Base-by-base conservation (phyloP, 92 coral and sea anemone species). In the Porites lobata region DNA sequence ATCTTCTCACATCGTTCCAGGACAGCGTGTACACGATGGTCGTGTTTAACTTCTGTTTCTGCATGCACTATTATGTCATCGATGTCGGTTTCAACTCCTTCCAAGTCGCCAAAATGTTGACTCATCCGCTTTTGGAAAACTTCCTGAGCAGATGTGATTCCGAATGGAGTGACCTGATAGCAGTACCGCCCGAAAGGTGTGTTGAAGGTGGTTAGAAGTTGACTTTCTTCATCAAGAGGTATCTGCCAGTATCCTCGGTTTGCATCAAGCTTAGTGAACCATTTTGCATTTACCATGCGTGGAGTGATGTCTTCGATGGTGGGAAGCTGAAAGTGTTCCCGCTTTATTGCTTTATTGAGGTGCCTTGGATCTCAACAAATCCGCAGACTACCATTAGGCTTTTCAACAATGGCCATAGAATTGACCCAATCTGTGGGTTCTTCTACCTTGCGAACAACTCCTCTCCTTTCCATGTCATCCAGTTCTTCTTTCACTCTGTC, bases 201-300 rank as follows among this genome's bases (percentile, higher is more conserved):
- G 6, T 72, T 78, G 79, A 87, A 78, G 58, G 90, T 69, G 43
- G 84, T 89, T 26, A 75, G 89, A 29, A 78, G 83, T n/a, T 76
- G 88, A 47, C 78, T 75, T 85, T 83, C 65, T 76, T 75, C 82
- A 11, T 65, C 78, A 10, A 77, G 29, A 4, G 85, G 72, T 62
- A 72, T 89, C 32, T 77, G 89, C 89, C 86, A 90, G 63, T 73
- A 88, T 50, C 87, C 91, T 17, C 61, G 18, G 73, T 88, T 88
- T 62, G 87, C 77, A 65, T 88, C 91, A 65, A 88, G 65, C 54
- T 86, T 86, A 61, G 58, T 66, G 83, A 86, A 86, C 77, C 70
- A 77, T 67, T 86, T 38, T 38, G 47, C 7, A 38, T 38, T 38
- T 38, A 0, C 47, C 47, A 38, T 38, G 6, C 47, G 47, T 38